phyloP scores from a whole-genome alignment of 2,797 vertebrate species.

The Melanogrammus aeglefinus region DNA sequence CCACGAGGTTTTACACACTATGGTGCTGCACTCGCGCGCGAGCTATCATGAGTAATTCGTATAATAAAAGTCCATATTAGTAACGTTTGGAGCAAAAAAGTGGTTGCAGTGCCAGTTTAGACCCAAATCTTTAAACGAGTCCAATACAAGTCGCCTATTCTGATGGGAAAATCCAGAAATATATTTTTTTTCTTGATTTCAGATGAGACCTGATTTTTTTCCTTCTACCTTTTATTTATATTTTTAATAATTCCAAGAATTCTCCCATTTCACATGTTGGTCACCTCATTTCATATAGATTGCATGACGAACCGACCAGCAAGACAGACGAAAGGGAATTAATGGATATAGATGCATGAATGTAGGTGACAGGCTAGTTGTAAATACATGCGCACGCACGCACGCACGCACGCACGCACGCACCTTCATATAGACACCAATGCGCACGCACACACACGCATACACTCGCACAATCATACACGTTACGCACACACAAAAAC shows the following conservation, averaged over 20 bases:
- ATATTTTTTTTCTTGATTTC: neutral
- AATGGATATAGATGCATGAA: neutral
- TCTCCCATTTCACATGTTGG: neutral
- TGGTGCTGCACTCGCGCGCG: constrained; percentile 71
- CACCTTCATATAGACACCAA: constrained; percentile 22
- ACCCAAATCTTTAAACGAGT: neutral
- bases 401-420: constrained; percentile 19
- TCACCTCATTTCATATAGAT: neutral
- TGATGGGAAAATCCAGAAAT: neutral
- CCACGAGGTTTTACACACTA: constrained; percentile 85
- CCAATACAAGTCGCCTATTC: neutral
- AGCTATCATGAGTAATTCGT: constrained; percentile 33
- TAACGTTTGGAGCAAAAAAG: neutral
- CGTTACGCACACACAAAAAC: no score
- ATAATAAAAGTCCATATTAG: neutral
- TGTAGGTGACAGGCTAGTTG: neutral
- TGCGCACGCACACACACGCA: no score
- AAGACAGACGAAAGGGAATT: neutral
- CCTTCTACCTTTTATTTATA: neutral
- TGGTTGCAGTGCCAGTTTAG: neutral
- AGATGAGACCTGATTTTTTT: no score
- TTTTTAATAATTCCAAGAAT: neutral
- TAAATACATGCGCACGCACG: constrained; percentile 22
- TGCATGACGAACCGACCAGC: neutral
- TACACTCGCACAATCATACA: no score